Evolutionary conservation across 2,797 vertebrate species (phyloP), one percentile per base, ranked within the genome.

Genomic region (Pangasius djambal): DNA sequence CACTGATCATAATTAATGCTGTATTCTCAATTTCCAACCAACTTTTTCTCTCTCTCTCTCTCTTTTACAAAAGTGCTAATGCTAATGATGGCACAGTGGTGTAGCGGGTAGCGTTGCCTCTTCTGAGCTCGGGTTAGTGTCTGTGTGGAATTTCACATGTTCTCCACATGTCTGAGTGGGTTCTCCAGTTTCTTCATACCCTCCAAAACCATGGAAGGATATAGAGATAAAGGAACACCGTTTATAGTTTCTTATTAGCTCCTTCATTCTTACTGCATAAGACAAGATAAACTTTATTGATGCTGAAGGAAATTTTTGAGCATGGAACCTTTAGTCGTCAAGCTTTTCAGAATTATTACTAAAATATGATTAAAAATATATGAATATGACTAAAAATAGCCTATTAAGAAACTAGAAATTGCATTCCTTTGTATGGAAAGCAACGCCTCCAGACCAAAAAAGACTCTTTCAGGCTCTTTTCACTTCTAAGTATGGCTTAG

Each of bases 1-100:
- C 48, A 31, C 37, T 83, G 57, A 61, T 65, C 70, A 48, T 61
- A 87, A 85, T 85, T 52, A 83, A 63, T 65, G 59, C 81, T 1
- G 40, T 48, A 6, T 34, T 84, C 83, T 50, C 25, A 40, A 63
- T 63, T 65, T n/a, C 15, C 37, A n/a, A 6, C 22, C 25, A 31
- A 65, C 59, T 44, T 63, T 5, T 34, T n/a, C n/a, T n/a, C n/a
- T n/a, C n/a, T n/a, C n/a, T n/a, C n/a, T n/a, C n/a, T n/a, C n/a
- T n/a, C 1, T 44, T 48, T 28, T 1, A 0, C 1, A 25, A 55
- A 61, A 25, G 55, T 28, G 34, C 37, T 83, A 7, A 16, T 83
- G 34, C 79, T 82, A 59, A 82, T 13, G 55, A 25, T 25, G 31
- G 78, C 34, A 57, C 50, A 9, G 52, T 22, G 50, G 44, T n/a